Base-by-base conservation (phyloP, 2,797 vertebrate genomes). In the Iguana delicatissima region DNA sequence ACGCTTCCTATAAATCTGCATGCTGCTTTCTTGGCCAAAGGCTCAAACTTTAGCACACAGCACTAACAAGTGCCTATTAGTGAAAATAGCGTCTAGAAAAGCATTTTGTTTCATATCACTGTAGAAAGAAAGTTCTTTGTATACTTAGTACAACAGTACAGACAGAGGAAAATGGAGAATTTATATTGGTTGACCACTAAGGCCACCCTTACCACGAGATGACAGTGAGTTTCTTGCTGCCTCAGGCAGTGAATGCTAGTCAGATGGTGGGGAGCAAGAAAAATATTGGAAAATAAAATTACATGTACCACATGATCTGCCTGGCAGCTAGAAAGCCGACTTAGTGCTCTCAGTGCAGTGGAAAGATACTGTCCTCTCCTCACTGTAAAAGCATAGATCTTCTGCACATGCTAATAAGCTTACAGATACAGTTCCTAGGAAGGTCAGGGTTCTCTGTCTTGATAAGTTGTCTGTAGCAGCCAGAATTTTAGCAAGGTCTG, bases 1-100 rank as follows among this genome's bases (percentile, higher is more conserved):
- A 80, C 38, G 83, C 90, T 84, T 88, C 12, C 57, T 67, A 82
- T 92, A 94, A 93, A 94, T 94, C 91, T 87, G 35, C 81, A 38
- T n/a, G 42, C 2, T 67, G n/a, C 29, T 86, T 89, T 88, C 1
- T 46, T 50, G 57, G 52, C 24, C 88, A 91, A 6, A 90, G 1
- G 0, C 69, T 57, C 74, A 20, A 46, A 38, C 24, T 35, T 87
- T 22, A 0, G n/a, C 50, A 5, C 13, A 88, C 22, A 85, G 32
- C 24, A 29, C 18, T 91, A 92, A 93, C 14, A 93, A 94, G 79
- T 84, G 79, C 12, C 6, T 67, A 52, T 62, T 8, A 83, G 9
- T 79, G 42, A 90, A 88, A 94, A 89, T 7, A 72, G 3, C 20
- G 57, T 90, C 74, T 76, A 0, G 83, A 29, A 91, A 92, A 86